These are phyloP conservation scores for Limnothrissa miodon DNA, from an alignment of 2,113 vertebrate species.

Conservation along the genomic window DNA sequence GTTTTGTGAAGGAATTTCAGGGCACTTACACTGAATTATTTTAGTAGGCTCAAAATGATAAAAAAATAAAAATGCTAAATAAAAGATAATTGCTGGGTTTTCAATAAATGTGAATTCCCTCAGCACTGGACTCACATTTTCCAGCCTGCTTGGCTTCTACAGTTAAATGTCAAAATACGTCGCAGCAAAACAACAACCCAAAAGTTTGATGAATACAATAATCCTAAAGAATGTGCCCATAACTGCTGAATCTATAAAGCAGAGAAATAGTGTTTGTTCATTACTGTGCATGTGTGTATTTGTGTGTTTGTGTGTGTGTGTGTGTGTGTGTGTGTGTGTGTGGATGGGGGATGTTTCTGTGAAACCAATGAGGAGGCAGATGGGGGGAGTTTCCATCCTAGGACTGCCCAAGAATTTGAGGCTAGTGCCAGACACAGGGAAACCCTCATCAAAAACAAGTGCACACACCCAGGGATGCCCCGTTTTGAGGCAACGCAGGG, in stretches of 20 bases:
- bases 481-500: constrained; percentile 30
- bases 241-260: neutral
- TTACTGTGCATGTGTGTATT: neutral
- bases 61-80: neutral
- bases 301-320: neutral
- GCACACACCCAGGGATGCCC: constrained; percentile 55
- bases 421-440: constrained; percentile 76
- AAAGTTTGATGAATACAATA: constrained; percentile 1
- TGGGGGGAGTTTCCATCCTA: constrained; percentile 72
- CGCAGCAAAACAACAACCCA: neutral
- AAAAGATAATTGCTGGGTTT: constrained; percentile 5
- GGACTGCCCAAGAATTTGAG: constrained; percentile 80
- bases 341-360: constrained; percentile 25
- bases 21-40: neutral
- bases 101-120: neutral
- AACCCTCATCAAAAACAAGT: constrained; percentile 84
- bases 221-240: neutral
- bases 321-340: constrained; percentile 14
- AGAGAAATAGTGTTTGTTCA: neutral
- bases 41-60: neutral
- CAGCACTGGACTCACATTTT: neutral
- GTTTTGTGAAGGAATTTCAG: neutral
- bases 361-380: constrained; percentile 39
- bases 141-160: neutral
- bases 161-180: neutral